These are phyloP conservation scores for Eupithecia exiguata DNA, from an alignment of 2,888 invertebrate species.

Conservation along the genomic window DNA sequence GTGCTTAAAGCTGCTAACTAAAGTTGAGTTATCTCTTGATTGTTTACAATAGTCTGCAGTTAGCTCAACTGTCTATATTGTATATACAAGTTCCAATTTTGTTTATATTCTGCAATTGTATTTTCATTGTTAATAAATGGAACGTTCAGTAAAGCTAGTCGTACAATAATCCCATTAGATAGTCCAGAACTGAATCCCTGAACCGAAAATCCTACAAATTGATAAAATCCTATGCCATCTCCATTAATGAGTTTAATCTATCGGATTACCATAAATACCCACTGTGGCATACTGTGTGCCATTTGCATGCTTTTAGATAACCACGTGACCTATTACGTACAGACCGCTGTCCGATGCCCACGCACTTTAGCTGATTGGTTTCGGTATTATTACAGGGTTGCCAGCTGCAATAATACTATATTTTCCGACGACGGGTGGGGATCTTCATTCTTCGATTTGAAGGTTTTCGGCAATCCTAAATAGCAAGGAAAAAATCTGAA, in stretches of 20 bases:
- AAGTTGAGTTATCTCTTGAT: too few species aligned
- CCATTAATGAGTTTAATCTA: constrained; percentile 25
- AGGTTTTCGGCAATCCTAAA: background rate
- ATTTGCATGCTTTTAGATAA: constrained; percentile 31
- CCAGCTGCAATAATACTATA: background rate
- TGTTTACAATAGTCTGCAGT: too few species aligned
- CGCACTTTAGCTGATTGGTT: constrained; percentile 7
- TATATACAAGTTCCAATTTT: too few species aligned
- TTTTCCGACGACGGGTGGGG: background rate
- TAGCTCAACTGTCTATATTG: too few species aligned
- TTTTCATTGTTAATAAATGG: too few species aligned
- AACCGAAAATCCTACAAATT: constrained; percentile 12
- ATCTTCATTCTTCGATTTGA: background rate
- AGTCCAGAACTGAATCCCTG: background rate
- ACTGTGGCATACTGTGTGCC: constrained; percentile 35
- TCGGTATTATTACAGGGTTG: constrained; percentile 1
- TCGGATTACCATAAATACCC: constrained; percentile 46
- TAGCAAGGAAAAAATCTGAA: background rate
- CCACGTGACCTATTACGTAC: constrained; percentile 9
- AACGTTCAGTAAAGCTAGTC: too few species aligned
- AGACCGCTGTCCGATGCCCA: background rate
- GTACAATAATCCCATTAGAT: background rate
- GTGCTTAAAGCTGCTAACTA: too few species aligned
- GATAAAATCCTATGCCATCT: constrained; percentile 21
- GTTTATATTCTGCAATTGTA: too few species aligned